These are phyloP conservation scores for Phalacrocorax carbo DNA, from an alignment of 2,113 vertebrate species.

Conservation along the genomic window DNA sequence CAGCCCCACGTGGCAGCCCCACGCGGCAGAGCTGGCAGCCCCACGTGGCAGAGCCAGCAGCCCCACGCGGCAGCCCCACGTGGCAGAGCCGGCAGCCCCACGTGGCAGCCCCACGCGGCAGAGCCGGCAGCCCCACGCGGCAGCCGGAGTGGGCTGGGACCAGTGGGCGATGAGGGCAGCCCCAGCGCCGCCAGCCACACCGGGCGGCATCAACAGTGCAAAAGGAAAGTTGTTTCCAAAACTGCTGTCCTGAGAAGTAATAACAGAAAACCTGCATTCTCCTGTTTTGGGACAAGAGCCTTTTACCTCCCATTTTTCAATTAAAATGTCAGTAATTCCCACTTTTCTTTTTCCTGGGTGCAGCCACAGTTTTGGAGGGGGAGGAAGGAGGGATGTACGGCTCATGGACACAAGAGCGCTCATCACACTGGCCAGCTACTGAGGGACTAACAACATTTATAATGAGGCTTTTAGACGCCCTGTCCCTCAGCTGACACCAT, in stretches of 20 bases:
- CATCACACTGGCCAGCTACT: fast-evolving
- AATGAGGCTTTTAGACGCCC: background rate
- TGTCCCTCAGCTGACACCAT: background rate
- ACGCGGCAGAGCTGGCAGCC: too few species aligned
- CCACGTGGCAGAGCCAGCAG: background rate
- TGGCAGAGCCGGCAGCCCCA: too few species aligned
- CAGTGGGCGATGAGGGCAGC: background rate
- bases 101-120: background rate
- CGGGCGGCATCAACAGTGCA: fast-evolving
- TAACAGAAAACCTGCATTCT: background rate
- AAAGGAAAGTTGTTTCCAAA: background rate
- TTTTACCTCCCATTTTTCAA: background rate
- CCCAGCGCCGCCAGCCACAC: background rate
- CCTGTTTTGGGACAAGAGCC: background rate
- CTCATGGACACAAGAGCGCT: background rate
- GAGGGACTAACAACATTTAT: too few species aligned
- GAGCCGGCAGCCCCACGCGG: background rate
- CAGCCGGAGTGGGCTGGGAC: background rate
- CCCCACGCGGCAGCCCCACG: background rate
- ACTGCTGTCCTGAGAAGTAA: background rate
- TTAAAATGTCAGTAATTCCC: background rate
- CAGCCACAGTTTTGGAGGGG: background rate
- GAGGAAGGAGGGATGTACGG: background rate
- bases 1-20: too few species aligned
- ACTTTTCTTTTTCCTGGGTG: background rate